phyloP scores from a whole-genome alignment of 2,888 invertebrate genomes.

The Prosopocoilus inquinatus region DNA sequence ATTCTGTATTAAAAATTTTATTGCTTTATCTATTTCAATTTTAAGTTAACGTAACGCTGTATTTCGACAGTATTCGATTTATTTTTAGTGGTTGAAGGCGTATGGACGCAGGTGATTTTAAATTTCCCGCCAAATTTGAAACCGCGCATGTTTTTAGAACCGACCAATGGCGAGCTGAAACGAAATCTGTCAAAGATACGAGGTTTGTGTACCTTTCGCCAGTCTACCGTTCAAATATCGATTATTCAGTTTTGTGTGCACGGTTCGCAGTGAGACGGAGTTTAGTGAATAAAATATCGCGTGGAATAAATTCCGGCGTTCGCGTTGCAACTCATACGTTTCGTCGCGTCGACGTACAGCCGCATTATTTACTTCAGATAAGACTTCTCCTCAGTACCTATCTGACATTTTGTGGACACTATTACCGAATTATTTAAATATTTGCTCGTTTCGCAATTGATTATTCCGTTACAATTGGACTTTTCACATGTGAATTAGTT shows the following conservation, averaged over 20 bases:
- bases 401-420: conserved; percentile 10
- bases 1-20: background rate
- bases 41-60: too few species aligned
- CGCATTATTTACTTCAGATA: background rate
- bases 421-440: conserved; percentile 5
- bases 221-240: conserved; percentile 34
- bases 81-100: too few species aligned
- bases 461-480: too few species aligned
- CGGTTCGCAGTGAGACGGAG: conserved; percentile 6
- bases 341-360: too few species aligned
- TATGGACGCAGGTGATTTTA: too few species aligned
- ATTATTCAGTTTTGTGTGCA: conserved; percentile 33
- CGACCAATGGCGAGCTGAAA: conserved; percentile 20
- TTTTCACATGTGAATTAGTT: conserved; percentile 7
- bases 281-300: background rate
- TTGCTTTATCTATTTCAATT: too few species aligned
- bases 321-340: background rate
- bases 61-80: too few species aligned
- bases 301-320: background rate
- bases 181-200: conserved; percentile 27
- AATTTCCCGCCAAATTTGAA: background rate
- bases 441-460: background rate
- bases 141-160: conserved; percentile 14
- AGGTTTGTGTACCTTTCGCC: conserved; percentile 31
- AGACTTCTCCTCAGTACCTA: conserved; percentile 13